Percentiles rank a stretch among this genome's conserved stretches.
These are phyloP conservation scores for Ameiurus melas DNA, from an alignment of 2,113 vertebrate species.

Conservation along the genomic window DNA sequence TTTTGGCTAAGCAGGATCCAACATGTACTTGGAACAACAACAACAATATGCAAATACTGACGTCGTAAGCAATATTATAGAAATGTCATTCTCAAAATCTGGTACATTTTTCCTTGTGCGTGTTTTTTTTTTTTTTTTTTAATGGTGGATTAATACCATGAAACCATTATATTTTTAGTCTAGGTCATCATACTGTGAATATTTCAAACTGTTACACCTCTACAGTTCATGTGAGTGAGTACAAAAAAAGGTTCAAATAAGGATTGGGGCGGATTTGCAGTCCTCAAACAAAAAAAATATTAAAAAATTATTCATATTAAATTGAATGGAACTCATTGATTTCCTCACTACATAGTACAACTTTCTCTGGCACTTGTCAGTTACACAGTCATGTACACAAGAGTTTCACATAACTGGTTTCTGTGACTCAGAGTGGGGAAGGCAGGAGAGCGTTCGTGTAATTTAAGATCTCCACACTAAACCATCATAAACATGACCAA, in stretches of 20 bases:
- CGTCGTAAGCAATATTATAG: not conserved
- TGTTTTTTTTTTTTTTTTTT: too few species aligned
- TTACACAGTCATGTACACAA: not conserved
- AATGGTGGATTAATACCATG: too few species aligned
- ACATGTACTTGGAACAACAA: not conserved
- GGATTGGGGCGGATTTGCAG: not conserved
- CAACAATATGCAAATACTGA: not conserved
- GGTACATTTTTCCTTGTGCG: not conserved
- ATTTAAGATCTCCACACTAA: not conserved
- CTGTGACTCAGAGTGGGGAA: slow-evolving; percentile 4
- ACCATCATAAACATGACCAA: not conserved
- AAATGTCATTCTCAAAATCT: not conserved
- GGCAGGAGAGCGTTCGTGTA: not conserved
- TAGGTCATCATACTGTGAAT: not conserved
- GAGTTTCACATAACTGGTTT: slow-evolving; percentile 11
- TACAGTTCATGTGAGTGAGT: not conserved
- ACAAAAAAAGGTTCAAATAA: not conserved
- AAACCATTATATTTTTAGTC: too few species aligned
- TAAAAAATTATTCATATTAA: not conserved
- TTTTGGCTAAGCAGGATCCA: not conserved
- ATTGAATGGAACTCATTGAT: not conserved
- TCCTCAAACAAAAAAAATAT: too few species aligned
- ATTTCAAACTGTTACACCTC: not conserved
- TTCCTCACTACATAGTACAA: not conserved
- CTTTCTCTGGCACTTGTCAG: not conserved